Evolutionary conservation across 2,797 vertebrate species (phyloP).

Genomic region (Neomorphus geoffroyi): DNA sequence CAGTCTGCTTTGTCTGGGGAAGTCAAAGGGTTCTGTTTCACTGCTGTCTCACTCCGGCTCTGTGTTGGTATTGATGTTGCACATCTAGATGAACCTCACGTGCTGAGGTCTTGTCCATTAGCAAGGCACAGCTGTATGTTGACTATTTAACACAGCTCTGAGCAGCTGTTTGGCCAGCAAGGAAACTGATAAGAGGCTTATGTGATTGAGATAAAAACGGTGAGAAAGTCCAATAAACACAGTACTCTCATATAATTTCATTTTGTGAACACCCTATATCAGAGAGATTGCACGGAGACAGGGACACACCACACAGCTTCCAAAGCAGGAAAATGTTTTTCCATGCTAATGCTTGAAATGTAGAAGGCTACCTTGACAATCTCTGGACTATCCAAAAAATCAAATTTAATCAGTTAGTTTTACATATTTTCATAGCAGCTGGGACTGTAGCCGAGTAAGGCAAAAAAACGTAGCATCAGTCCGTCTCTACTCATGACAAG

Average conservation of each 20-base stretch:
- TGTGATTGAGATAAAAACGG: background rate
- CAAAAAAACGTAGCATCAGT: background rate
- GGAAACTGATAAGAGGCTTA: background rate
- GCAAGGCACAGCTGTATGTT: background rate
- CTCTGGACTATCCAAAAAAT: background rate
- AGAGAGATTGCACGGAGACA: background rate
- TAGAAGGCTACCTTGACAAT: background rate
- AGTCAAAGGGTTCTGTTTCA: background rate
- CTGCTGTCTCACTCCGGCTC: background rate
- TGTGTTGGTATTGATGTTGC: background rate
- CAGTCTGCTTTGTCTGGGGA: background rate
- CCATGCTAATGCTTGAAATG: background rate
- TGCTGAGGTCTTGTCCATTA: background rate
- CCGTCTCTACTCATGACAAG: background rate
- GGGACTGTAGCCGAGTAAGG: background rate
- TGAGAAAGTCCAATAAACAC: slow-evolving; percentile 20
- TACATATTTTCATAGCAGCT: background rate
- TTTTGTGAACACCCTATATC: background rate
- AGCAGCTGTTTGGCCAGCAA: background rate
- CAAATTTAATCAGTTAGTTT: background rate
- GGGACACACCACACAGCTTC: background rate
- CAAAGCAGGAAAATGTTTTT: background rate
- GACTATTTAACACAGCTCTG: background rate
- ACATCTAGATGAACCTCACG: background rate
- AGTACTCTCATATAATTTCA: background rate